These are phyloP conservation scores for Leptodactylus fallax DNA, from an alignment of 2,797 vertebrate species.

Conservation along the genomic window DNA sequence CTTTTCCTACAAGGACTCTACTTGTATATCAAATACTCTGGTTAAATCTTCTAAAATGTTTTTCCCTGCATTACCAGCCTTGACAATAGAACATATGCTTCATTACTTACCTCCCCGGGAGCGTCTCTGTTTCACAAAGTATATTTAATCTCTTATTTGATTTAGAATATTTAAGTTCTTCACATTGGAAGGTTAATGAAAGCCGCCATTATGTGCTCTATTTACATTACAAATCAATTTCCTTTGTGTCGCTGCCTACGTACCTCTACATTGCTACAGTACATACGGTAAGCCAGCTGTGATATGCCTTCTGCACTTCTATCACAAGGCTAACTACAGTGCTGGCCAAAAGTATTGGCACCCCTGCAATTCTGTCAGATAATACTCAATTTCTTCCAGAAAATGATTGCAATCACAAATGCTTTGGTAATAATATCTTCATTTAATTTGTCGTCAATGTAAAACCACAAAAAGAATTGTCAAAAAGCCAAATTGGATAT, in stretches of 20 bases:
- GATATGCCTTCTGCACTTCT: slow-evolving; percentile 1
- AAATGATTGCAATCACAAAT: no score
- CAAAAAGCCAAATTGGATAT: no score
- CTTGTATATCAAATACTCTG: background rate
- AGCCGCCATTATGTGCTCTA: slow-evolving; percentile 19
- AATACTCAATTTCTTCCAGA: no score
- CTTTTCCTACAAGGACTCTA: background rate
- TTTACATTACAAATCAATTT: slow-evolving; percentile 22
- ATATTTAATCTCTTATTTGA: slow-evolving; percentile 38
- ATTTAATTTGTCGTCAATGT: no score
- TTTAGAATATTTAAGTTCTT: slow-evolving; percentile 16
- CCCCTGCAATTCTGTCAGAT: no score
- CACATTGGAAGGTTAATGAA: slow-evolving; percentile 34
- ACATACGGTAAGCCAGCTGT: slow-evolving; percentile 37
- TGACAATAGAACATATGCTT: slow-evolving; percentile 31
- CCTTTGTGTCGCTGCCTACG: slow-evolving; percentile 8
- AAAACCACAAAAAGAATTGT: no score
- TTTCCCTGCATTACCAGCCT: background rate
- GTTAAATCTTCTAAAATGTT: slow-evolving; percentile 32
- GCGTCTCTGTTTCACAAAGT: slow-evolving; percentile 15
- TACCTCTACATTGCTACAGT: slow-evolving; percentile 27
- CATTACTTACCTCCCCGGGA: background rate
- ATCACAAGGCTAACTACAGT: no score
- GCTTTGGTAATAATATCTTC: no score
- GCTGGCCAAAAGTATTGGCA: no score